Base-by-base conservation (phyloP, 2,888 invertebrate species). In the Eristalinus sepulchralis region DNA sequence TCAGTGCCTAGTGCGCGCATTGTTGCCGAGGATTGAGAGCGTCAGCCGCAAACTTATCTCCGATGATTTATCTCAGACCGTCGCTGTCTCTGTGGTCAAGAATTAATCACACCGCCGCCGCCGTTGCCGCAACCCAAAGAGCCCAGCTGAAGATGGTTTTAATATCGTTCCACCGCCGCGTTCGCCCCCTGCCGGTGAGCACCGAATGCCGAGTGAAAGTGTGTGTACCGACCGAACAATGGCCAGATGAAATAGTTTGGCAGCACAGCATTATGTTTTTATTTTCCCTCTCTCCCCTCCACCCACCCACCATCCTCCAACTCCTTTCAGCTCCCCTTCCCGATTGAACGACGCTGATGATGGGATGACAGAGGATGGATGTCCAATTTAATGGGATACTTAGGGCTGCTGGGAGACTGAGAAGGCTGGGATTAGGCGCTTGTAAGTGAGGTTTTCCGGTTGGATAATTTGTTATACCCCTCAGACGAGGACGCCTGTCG, bases 371-470 rank as follows among this genome's bases (percentile, higher is more conserved):
- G 62, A 36, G 36, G 22, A 77, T 27, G 33, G 36, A 66, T 31
- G 47, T 47, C 47, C 17, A 47, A 47, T 67, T 60, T 72, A 73
- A 80, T 80, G 80, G 72, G 60, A 67, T 73, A 80, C 80, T 73
- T 73, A 72, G 64, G 24, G 80, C 27, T 2, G 67, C 72, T 55
- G 57, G 39, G 39, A 68, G 70, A 8, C 60, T 66, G 66, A 66
- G 80, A 79, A 68, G 70, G 17, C 60, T 66, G 66, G 72, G 80
- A 79, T 71, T 72, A 66, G 80, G 66, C 36, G 72, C 72, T 79
- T 80, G 72, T 80, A 73, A 80, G 62, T 73, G 80, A 80, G 80
- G 72, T 80, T 80, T 80, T 80, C 80, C 80, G 72, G 72, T 73
- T 64, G 78, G 60, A 80, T 80, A 80, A 80, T 80, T 80, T 80